These are phyloP conservation scores for Gracilinanus agilis DNA, from an alignment of 2,113 vertebrate species.

Conservation along the genomic window DNA sequence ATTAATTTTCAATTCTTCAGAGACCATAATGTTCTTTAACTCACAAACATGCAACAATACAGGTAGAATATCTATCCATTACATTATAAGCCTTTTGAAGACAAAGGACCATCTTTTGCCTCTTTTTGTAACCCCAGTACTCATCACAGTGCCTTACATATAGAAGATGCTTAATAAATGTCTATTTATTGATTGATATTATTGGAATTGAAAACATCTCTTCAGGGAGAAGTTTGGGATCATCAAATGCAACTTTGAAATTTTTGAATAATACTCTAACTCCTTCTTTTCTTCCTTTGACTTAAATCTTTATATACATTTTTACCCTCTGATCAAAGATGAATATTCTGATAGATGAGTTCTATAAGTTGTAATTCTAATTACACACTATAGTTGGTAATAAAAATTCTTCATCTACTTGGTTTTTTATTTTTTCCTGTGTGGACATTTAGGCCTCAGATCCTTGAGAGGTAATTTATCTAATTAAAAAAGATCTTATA, in stretches of 20 bases:
- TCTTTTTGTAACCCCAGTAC: not conserved
- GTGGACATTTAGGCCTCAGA: not conserved
- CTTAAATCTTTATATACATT: not conserved
- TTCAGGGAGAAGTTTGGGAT: not conserved
- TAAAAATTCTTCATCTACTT: not conserved
- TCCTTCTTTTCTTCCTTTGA: not conserved
- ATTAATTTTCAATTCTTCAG: too few relatives aligned
- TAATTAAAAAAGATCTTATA: not conserved
- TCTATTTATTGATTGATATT: not conserved
- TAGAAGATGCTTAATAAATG: not conserved
- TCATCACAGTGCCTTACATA: not conserved
- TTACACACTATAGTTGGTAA: not conserved
- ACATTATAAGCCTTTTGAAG: not conserved
- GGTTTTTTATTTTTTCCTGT: not conserved
- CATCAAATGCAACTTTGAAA: not conserved
- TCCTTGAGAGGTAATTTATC: not conserved
- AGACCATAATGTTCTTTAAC: too few relatives aligned
- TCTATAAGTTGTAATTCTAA: not conserved
- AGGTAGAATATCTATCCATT: too few relatives aligned
- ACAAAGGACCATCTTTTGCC: not conserved
- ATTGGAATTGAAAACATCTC: not conserved
- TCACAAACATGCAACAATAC: too few relatives aligned
- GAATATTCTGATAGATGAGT: not conserved
- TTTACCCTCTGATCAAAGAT: not conserved
- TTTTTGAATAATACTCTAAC: not conserved